Evolutionary conservation across 2,888 invertebrate species (phyloP), one percentile per base, ranked within the genome.

Genomic region (Spicauda simplicius): DNA sequence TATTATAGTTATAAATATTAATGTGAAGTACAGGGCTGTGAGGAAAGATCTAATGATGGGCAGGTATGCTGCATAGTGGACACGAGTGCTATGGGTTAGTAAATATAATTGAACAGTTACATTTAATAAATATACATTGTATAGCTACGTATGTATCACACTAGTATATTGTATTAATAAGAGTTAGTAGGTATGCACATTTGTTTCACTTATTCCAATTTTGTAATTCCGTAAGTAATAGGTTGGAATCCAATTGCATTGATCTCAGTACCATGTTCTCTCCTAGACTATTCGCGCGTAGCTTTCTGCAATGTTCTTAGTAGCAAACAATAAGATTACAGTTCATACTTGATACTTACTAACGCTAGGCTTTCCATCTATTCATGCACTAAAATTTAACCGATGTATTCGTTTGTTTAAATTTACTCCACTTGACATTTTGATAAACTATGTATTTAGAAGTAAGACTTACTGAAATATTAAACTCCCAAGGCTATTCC

Each of bases 171-270:
- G n/a, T 16, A 16, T 16, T 45, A 48, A 16, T 48, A 14, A 14
- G 48, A 48, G 48, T 45, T 58, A 58, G 37, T 37, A 41, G n/a
- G 37, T 37, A 52, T 33, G 58, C 18, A 20, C 48, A 57, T n/a
- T 48, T 59, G 48, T 16, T 48, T 48, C 11, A 16, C n/a, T 48
- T 48, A 48, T 48, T 48, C 57, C 37, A 57, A 19, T 58, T 58
- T n/a, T 58, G 58, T 58, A 58, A 58, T 57, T 57, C 41, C 57
- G 33, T 58, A 45, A 58, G 33, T 58, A 45, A 58, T 6, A 19
- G 14, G 14, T 58, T 16, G 45, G 33, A 58, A 45, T 12, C 20
- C 20, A 41, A 58, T 58, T 58, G 14, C 20, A 20, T 45, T 58
- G 58, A 58, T 58, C 58, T 58, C 58, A 58, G 45, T 25, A 58